Base-by-base conservation (phyloP, 2,113 vertebrate genomes). In the Piaya cayana region DNA sequence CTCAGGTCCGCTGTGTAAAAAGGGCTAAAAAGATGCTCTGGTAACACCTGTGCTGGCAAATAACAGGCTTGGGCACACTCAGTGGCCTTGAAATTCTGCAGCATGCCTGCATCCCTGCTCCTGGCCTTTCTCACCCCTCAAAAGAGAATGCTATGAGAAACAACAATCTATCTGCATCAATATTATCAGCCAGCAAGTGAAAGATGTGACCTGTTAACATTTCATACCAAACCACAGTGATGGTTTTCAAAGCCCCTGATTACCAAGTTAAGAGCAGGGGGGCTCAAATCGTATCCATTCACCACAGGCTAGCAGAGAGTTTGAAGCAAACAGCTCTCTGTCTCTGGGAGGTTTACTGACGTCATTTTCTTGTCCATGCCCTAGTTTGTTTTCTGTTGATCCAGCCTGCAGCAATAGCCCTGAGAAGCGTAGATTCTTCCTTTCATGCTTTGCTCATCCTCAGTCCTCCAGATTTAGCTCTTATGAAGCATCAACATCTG, bases 1-100 rank as follows among this genome's bases (percentile, higher is more conserved):
- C 13, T 30, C 17, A 18, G 29, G 45, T 36, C 59, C 42, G n/a
- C 21, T 85, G 58, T 16, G 25, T 58, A 34, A 80, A 79, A 90
- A 26, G 42, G 29, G 17, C 14, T 43, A 43, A 79, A 78, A 78
- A 36, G 25, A 42, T 16, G 23, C 12, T 64, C 34, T 53, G 72
- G 53, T 55, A 64, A 45, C 30, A 56, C 6, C 15, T 17, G 9
- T 3, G 1, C 13, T 45, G 53, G 60, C 5, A 77, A 85, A 86
- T 2, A 53, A 37, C 21, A 75, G 1, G 2, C n/a, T 68, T 0
- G 0, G 25, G 30, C 59, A 72, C 42, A 26, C 23, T 21, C 55
- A 15, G 22, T 58, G 45, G n/a, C 50, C 34, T 58, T 2, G 1
- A 62, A 68, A 63, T 34, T 86, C 36, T 5, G 4, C 18, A 53